Evolutionary conservation across 1,140 invertebrate genomes (phyloP).

Genomic region (Elymnias hypermnestra): DNA sequence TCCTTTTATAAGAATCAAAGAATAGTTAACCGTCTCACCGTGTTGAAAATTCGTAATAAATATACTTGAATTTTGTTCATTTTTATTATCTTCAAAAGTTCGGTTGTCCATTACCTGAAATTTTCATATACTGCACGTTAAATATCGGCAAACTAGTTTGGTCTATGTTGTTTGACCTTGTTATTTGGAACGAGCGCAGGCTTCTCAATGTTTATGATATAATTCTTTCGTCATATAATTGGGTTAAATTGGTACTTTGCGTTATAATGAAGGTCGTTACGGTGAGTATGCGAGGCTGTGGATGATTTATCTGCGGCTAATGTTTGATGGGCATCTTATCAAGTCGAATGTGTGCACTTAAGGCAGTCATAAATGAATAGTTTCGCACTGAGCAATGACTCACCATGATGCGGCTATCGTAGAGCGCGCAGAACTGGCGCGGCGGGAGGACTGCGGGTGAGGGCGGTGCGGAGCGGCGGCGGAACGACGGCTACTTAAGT

Average conservation of each 20-base stretch:
- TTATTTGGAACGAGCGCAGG: constrained; percentile 16
- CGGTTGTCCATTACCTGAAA: constrained; percentile 73
- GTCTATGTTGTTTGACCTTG: constrained; percentile 18
- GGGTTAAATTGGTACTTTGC: constrained; percentile 23
- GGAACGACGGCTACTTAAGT: constrained; percentile 39
- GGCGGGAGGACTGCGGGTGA: constrained; percentile 62
- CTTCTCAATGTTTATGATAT: constrained; percentile 21
- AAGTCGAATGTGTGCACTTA: constrained; percentile 20
- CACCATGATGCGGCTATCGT: constrained; percentile 69
- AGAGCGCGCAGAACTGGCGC: constrained; percentile 62
- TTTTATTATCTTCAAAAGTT: constrained; percentile 52
- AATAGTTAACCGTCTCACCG: constrained; percentile 68
- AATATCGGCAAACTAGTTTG: constrained; percentile 8
- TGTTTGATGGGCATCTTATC: constrained; percentile 6
- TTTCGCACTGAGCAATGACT: constrained; percentile 66
- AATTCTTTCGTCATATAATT: constrained; percentile 24
- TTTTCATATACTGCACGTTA: constrained; percentile 20
- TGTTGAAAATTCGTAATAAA: constrained; percentile 70
- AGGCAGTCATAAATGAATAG: constrained; percentile 61
- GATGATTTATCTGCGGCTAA: neutral
- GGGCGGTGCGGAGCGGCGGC: constrained; percentile 42
- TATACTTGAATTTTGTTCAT: constrained; percentile 58
- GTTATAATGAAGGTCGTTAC: neutral
- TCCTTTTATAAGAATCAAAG: constrained; percentile 66
- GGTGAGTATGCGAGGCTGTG: neutral